phyloP scores from a whole-genome alignment of 2,113 vertebrate genomes.

The Microcebus lehilahytsara region DNA sequence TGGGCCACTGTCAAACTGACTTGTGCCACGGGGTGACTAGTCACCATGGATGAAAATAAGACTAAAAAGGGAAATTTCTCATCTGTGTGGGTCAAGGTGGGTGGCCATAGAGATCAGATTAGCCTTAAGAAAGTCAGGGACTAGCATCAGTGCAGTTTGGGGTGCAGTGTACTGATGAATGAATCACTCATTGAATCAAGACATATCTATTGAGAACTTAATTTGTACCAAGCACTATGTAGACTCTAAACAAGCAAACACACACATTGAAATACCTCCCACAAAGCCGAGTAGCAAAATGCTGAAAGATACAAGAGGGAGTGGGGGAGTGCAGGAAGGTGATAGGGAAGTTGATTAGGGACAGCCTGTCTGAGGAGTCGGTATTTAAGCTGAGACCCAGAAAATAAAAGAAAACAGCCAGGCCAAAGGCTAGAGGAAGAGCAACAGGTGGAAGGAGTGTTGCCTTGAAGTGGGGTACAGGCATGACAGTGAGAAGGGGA shows the following conservation, averaged over 20 bases:
- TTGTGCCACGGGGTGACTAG: not conserved
- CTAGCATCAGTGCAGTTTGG: not conserved
- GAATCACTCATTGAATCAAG: not conserved
- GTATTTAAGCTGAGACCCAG: not conserved
- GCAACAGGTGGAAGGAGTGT: not conserved
- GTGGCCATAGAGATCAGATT: not conserved
- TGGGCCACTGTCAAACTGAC: not conserved
- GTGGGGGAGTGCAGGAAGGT: not conserved
- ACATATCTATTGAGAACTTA: not conserved
- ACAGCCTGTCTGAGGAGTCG: not conserved
- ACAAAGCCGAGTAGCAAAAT: constrained; percentile 2
- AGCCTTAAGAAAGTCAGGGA: not conserved
- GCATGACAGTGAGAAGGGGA: not conserved
- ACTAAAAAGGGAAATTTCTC: not conserved
- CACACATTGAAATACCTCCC: not conserved
- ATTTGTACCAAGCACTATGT: not conserved
- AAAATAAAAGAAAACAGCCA: not conserved
- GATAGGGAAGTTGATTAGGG: not conserved
- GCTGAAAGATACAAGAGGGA: not conserved
- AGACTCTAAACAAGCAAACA: not conserved
- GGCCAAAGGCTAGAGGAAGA: not conserved
- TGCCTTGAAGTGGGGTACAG: not conserved
- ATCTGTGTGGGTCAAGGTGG: not conserved
- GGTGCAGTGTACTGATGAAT: not conserved
- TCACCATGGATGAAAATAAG: not conserved